Evolutionary conservation across 2,113 vertebrate genomes (phyloP), one percentile per base, ranked within the genome.

Genomic region (Podilymbus podiceps): DNA sequence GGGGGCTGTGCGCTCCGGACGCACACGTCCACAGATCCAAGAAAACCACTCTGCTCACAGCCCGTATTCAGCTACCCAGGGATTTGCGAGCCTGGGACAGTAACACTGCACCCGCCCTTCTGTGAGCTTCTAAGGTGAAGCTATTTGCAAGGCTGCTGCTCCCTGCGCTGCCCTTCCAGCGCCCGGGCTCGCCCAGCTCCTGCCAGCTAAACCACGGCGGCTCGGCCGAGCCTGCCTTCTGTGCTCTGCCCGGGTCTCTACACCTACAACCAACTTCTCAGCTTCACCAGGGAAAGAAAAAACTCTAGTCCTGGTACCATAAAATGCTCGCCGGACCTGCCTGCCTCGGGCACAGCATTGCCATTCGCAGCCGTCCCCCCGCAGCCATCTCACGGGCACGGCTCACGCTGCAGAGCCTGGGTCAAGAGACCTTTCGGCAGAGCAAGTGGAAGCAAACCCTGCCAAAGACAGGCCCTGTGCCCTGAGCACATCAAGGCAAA

Each of bases 11-110:
- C 3, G 5, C 31, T 3, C 40, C 7, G 19, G 23, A 28, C 5
- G 5, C 3, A 5, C 10, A 11, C 4, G 2, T 16, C 35, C 33
- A 15, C 0, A 0, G 18, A 38, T 9, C 24, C 62, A 56, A 30
- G n/a, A 25, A 56, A 75, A 79, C 11, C 44, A 21, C 18, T 8
- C 5, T 0, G n/a, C 38, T 59, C 44, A 12, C 38, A 60, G 12
- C 20, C 56, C 5, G 0, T 18, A 5, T 28, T 50, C 55, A 30
- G 31, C 52, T 44, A 62, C 83, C 7, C 6, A 1, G 24, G 46
- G 58, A 63, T 59, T 56, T 44, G 22, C 18, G 71, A 88, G 53
- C 40, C 5, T 20, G 56, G 50, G 50, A 50, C 68, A 62, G 0
- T 6, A 47, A 49, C 0, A 0, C 50, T 13, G 8, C 31, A 27